Evolutionary conservation across 2,888 invertebrate species (phyloP).

Genomic region (Chrysolina americana): DNA sequence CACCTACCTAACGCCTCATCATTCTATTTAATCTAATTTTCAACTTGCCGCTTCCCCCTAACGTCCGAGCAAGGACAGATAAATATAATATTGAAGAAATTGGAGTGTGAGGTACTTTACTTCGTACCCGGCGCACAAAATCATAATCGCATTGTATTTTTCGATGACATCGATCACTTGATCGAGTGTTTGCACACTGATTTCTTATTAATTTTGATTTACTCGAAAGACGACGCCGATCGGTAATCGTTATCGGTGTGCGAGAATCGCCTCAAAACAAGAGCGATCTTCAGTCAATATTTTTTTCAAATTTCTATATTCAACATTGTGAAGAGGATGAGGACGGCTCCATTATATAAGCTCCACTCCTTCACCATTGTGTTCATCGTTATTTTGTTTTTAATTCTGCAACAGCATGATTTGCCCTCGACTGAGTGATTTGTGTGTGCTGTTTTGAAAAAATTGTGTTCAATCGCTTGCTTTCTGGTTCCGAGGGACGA

Average conservation of each 20-base stretch:
- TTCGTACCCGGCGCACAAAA: slow-evolving; percentile 25
- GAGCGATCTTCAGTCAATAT: slow-evolving; percentile 7
- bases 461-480: slow-evolving; percentile 35
- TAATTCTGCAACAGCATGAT: slow-evolving; percentile 47
- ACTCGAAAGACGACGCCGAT: slow-evolving; percentile 23
- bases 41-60: slow-evolving; percentile 44
- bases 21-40: slow-evolving; percentile 49
- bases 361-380: slow-evolving; percentile 47
- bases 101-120: slow-evolving; percentile 45
- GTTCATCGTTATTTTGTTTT: slow-evolving; percentile 43
- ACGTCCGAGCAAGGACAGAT: slow-evolving; percentile 44
- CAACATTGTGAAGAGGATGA: slow-evolving; percentile 35
- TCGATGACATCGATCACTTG: slow-evolving; percentile 41
- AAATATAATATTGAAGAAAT: slow-evolving; percentile 46
- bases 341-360: slow-evolving; percentile 36
- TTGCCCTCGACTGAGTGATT: slow-evolving; percentile 35
- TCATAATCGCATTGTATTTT: slow-evolving; percentile 39
- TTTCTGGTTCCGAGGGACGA: slow-evolving; percentile 26
- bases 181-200: slow-evolving; percentile 41
- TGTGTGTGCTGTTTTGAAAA: slow-evolving; percentile 29
- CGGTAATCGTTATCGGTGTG: slow-evolving; percentile 36
- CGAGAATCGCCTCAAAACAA: slow-evolving; percentile 1
- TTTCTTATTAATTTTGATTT: slow-evolving; percentile 34
- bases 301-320: slow-evolving; percentile 30
- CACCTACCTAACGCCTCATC: slow-evolving; percentile 38